Percentiles rank a stretch among this genome's conserved stretches.
phyloP scores from a whole-genome alignment of 2,888 invertebrate genomes.

The Leptothorax acervorum region DNA sequence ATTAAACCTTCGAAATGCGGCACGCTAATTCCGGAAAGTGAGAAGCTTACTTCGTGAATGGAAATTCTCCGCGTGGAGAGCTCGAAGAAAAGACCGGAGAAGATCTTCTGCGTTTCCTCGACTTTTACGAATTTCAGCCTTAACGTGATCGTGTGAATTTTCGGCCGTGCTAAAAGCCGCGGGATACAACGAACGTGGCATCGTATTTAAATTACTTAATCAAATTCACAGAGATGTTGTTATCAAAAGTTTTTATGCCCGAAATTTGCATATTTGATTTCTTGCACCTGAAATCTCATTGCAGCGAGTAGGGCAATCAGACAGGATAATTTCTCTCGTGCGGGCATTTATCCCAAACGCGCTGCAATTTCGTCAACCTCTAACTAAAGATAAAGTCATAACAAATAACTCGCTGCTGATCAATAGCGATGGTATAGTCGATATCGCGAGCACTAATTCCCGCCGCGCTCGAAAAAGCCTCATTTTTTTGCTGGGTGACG shows the following conservation, averaged over 20 bases:
- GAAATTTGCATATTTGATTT: slow-evolving; percentile 38
- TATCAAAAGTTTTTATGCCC: slow-evolving; percentile 13
- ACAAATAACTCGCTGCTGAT: slow-evolving; percentile 35
- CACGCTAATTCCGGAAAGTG: slow-evolving; percentile 68
- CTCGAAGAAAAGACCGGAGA: slow-evolving; percentile 19
- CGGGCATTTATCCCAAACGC: slow-evolving; percentile 18
- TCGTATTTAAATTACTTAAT: slow-evolving; percentile 29
- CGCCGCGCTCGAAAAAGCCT: slow-evolving; percentile 20
- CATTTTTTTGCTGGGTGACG: slow-evolving; percentile 37
- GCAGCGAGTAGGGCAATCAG: background rate
- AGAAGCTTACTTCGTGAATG: slow-evolving; percentile 63
- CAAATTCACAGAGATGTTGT: background rate
- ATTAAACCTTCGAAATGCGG: slow-evolving; percentile 64
- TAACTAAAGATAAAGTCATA: slow-evolving; percentile 40
- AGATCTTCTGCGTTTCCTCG: slow-evolving; percentile 40
- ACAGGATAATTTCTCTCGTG: slow-evolving; percentile 34
- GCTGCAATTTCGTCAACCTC: slow-evolving; percentile 15
- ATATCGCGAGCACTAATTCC: slow-evolving; percentile 42
- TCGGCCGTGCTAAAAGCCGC: background rate
- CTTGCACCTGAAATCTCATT: slow-evolving; percentile 1
- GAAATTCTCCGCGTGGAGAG: slow-evolving; percentile 52
- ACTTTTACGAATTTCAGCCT: slow-evolving; percentile 59
- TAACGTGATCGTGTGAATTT: slow-evolving; percentile 43
- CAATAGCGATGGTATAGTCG: slow-evolving; percentile 19
- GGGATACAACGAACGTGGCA: background rate